Evolutionary conservation across 2,888 invertebrate species (phyloP).

Genomic region (Timema cristinae): DNA sequence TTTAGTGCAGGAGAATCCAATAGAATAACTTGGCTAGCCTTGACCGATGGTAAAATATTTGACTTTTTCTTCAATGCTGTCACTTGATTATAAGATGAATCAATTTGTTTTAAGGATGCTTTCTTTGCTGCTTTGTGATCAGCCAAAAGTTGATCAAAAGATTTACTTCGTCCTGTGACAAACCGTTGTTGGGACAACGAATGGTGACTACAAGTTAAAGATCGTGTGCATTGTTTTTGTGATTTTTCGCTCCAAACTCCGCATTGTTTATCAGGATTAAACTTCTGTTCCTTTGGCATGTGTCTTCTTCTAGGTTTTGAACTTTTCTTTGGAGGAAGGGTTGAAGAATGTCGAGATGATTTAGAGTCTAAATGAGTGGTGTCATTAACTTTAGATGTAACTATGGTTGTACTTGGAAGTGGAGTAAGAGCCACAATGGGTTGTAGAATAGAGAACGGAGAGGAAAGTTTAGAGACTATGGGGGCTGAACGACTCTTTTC

Average conservation of each 20-base stretch:
- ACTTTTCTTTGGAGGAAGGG: constrained; percentile 16
- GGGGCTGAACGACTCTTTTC: too few species aligned
- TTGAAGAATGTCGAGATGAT: background rate
- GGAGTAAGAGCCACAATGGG: background rate
- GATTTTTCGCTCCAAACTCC: constrained; percentile 65
- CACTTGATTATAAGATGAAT: too few species aligned
- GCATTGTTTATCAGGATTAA: constrained; percentile 79
- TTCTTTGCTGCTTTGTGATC: constrained; percentile 68
- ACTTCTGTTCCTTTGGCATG: constrained; percentile 55
- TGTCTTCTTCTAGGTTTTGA: constrained; percentile 17
- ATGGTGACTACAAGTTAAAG: constrained; percentile 61
- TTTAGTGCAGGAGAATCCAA: too few species aligned
- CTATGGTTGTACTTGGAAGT: background rate
- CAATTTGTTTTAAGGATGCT: background rate
- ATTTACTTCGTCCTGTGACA: constrained; percentile 65
- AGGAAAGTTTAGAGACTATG: too few species aligned
- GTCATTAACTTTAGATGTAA: background rate
- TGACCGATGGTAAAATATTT: too few species aligned
- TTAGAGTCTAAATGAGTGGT: background rate
- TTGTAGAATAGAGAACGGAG: background rate
- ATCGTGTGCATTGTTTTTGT: constrained; percentile 71
- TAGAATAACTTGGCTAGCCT: too few species aligned
- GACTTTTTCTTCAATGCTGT: too few species aligned
- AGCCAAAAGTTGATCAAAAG: constrained; percentile 69
- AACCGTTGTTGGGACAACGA: constrained; percentile 65